Conservation (phyloP, 2,797 vertebrate genomes). For the Xenops minutus region DNA sequence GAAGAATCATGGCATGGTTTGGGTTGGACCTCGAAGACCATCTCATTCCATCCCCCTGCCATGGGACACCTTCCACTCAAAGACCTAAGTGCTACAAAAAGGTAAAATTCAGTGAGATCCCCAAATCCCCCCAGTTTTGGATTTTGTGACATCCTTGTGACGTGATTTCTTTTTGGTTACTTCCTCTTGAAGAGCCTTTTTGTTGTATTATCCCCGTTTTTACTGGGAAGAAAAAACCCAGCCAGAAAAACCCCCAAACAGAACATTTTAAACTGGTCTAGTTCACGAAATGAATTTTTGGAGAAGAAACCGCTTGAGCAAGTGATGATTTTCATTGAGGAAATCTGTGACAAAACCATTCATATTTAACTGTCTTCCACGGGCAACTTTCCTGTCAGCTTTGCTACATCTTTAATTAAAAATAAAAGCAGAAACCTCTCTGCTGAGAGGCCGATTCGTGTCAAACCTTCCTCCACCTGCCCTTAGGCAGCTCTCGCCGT, state of each 20-base stretch:
- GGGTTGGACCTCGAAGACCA: neutral
- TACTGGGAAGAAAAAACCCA: accelerated
- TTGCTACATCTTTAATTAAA: neutral
- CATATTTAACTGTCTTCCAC: accelerated
- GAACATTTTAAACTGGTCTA: accelerated
- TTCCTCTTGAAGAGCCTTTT: neutral
- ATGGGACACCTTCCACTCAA: neutral
- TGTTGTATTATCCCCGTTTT: neutral
- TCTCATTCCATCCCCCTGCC: neutral
- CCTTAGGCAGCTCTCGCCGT: neutral
- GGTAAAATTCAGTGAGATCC: neutral
- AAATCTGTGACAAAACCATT: accelerated
- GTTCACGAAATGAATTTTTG: accelerated
- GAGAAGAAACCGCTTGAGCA: accelerated
- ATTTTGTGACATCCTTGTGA: accelerated
- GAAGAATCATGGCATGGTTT: neutral
- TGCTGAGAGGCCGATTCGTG: neutral
- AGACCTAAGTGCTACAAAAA: neutral
- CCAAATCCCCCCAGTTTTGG: neutral
- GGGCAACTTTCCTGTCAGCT: neutral
- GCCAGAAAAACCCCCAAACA: no score
- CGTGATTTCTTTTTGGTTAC: neutral
- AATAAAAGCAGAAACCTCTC: neutral
- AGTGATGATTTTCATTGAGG: neutral
- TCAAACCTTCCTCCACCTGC: neutral